Percentiles rank a stretch among this genome's conserved stretches.
These are phyloP conservation scores for Pavo muticus DNA, from an alignment of 2,113 vertebrate genomes.

Conservation along the genomic window DNA sequence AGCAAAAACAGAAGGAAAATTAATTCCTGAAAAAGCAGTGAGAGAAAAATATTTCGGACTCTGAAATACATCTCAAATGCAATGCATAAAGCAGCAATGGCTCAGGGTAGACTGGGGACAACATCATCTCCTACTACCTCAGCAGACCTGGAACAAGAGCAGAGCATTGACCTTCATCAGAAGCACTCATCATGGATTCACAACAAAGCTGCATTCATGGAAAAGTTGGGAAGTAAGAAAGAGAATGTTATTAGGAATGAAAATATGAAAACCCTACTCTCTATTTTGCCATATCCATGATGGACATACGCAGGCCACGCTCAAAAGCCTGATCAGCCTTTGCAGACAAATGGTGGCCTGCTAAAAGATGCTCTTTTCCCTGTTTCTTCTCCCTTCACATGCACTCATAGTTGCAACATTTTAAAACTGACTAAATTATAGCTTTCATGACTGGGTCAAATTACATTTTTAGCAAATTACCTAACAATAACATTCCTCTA, in stretches of 20 bases:
- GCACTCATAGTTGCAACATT: background rate
- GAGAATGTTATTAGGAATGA: background rate
- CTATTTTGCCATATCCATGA: background rate
- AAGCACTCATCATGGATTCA: background rate
- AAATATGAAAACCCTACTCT: background rate
- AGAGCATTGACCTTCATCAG: background rate
- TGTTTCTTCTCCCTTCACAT: background rate
- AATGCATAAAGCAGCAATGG: background rate
- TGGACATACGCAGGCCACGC: accelerated
- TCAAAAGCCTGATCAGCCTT: background rate
- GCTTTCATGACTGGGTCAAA: background rate
- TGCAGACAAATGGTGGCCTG: background rate
- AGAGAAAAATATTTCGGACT: background rate
- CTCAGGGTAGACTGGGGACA: background rate
- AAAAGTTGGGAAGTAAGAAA: background rate
- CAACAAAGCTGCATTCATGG: background rate
- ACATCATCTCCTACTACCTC: background rate
- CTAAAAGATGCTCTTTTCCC: background rate
- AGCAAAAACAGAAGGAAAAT: background rate
- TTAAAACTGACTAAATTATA: background rate
- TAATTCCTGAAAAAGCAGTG: accelerated
- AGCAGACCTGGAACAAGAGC: background rate
- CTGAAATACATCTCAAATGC: background rate
- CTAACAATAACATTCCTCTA: background rate
- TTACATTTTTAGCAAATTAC: background rate